phyloP scores from a whole-genome alignment of 2,797 vertebrate species.

The Amniataba percoides region DNA sequence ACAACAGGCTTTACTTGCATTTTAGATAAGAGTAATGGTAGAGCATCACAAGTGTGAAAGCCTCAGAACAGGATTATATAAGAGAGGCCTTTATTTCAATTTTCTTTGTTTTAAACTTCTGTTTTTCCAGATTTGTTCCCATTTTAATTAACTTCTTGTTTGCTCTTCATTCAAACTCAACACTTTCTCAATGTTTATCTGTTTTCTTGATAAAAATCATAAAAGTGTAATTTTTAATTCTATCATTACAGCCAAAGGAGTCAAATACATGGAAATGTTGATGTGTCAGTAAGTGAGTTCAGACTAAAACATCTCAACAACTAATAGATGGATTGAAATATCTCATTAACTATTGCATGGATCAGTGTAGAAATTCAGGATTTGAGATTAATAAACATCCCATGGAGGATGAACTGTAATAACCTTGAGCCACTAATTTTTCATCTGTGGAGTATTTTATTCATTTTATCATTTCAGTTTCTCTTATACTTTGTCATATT shows the following conservation, averaged over 20 bases:
- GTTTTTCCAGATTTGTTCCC: constrained; percentile 5
- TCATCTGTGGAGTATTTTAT: neutral
- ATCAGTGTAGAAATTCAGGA: no score
- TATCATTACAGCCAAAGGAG: constrained; percentile 1
- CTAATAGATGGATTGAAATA: neutral
- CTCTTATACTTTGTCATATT: neutral
- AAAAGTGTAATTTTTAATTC: constrained; percentile 24
- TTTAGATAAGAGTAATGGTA: constrained; percentile 54
- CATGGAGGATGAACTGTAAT: neutral
- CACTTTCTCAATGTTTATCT: neutral
- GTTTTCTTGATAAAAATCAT: constrained; percentile 21
- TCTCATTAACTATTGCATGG: neutral
- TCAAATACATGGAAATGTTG: neutral
- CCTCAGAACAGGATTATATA: constrained; percentile 14
- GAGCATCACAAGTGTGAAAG: constrained; percentile 27
- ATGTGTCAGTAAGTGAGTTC: neutral
- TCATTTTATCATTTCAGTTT: neutral
- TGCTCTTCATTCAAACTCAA: neutral
- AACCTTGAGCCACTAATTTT: neutral
- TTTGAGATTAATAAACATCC: no score
- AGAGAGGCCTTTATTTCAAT: constrained; percentile 25
- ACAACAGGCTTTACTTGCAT: constrained; percentile 68
- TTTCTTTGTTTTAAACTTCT: constrained; percentile 20
- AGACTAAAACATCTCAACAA: neutral
- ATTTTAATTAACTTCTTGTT: constrained; percentile 27